Evolutionary conservation across 2,113 vertebrate genomes (phyloP), one percentile per base, ranked within the genome.

Genomic region (Atrichornis clamosus): DNA sequence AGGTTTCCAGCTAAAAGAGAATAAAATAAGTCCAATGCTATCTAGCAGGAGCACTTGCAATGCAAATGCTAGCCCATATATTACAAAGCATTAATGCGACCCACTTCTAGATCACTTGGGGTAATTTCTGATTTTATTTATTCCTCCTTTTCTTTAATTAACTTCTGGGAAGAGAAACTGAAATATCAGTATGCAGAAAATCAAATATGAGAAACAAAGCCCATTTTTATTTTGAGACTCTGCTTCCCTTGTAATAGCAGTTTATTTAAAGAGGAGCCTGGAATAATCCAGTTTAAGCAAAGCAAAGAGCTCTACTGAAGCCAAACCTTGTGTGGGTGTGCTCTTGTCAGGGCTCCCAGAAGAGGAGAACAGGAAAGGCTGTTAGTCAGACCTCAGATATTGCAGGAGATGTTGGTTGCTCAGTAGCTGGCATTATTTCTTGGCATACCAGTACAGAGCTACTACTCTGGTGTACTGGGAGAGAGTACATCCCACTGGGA

Each of bases 281-380:
- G 85, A 94, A 93, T 90, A 93, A 96, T 96, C 93, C 96, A 94
- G 88, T 93, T 95, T 84, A 90, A 95, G 88, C 93, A 96, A 95
- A 94, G 93, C 85, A 92, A 81, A 94, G 85, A 70, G 50, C 64
- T 78, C 76, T 46, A 2, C 56, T 41, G 76, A 85, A 92, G 90
- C 92, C 96, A 95, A 94, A 86, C 68, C 64, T 60, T 75, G 90
- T 88, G 90, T 93, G 95, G 90, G 93, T 92, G 92, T 92, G 90
- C 93, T 92, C 64, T 92, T 90, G 92, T 95, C 88, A 94, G 67
- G 85, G n/a, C 35, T 96, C 88, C 93, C 93, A 94, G 95, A 94
- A 94, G 68, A 74, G 79, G 4, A 90, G 72, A 72, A 72, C 79
- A 70, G 87, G 80, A 76, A 76, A 86, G 76, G 56, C 90, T 84